Conservation (phyloP, 2,113 vertebrate species). For the Pelecanoides urinatrix region DNA sequence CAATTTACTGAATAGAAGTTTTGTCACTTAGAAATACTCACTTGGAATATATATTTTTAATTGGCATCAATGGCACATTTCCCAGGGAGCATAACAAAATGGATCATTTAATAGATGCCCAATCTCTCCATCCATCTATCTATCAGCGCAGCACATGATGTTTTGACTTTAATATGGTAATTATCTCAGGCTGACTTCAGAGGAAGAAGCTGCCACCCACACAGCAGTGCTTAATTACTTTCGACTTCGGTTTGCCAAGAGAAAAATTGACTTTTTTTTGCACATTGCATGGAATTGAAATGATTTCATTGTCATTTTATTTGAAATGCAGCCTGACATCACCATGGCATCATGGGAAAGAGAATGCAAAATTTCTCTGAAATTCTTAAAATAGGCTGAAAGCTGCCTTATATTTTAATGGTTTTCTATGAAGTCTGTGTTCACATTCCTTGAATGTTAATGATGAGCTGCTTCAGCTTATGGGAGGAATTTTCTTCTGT, state of each 20-base stretch:
- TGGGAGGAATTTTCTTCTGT: conserved; percentile 57
- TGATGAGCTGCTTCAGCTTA: conserved; percentile 70
- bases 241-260: conserved; percentile 82
- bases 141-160: conserved; percentile 81
- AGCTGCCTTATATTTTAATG: conserved; percentile 73
- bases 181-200: conserved; percentile 84
- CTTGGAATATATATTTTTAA: conserved; percentile 83
- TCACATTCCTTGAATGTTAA: conserved; percentile 75
- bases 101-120: conserved; percentile 86
- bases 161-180: conserved; percentile 88
- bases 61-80: conserved; percentile 83
- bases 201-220: conserved; percentile 83
- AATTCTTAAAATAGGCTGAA: conserved; percentile 81
- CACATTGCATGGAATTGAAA: conserved; percentile 78
- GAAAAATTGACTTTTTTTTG: conserved; percentile 78
- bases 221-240: conserved; percentile 86
- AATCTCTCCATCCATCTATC: conserved; percentile 83
- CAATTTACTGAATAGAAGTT: conserved; percentile 74
- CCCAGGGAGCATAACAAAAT: conserved; percentile 79
- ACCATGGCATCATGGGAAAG: conserved; percentile 79
- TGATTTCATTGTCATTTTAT: conserved; percentile 82
- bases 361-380: conserved; percentile 75
- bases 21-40: conserved; percentile 76
- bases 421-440: conserved; percentile 68
- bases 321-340: conserved; percentile 81